A percentile compares a stretch with the other conserved stretches of the same genome.
These are phyloP conservation scores for Ephialtes manifestator DNA, from an alignment of 2,888 invertebrate species.

Conservation along the genomic window DNA sequence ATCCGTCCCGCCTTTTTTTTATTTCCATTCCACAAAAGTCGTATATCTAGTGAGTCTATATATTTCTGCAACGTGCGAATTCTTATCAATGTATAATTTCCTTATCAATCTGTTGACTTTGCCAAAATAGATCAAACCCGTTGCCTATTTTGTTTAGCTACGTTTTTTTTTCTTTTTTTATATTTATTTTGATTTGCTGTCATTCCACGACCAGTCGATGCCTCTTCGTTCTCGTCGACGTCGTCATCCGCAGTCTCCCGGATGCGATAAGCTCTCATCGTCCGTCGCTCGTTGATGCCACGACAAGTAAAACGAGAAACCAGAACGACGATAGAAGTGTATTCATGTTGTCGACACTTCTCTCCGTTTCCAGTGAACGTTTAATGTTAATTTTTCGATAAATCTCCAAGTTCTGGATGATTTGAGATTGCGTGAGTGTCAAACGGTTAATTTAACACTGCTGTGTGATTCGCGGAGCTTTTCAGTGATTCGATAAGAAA, in stretches of 20 bases:
- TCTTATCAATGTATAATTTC: background rate
- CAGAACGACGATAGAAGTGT: constrained; percentile 48
- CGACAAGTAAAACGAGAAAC: constrained; percentile 49
- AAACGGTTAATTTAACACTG: constrained; percentile 18
- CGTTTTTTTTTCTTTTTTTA: no score
- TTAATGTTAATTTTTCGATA: background rate
- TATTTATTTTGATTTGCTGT: background rate
- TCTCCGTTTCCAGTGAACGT: background rate
- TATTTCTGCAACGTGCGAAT: background rate
- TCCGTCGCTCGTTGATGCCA: constrained; percentile 47
- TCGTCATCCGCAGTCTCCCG: constrained; percentile 59
- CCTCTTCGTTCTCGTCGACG: constrained; percentile 44
- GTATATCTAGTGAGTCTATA: background rate
- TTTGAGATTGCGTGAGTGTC: constrained; percentile 8
- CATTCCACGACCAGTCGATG: constrained; percentile 25
- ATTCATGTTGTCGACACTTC: constrained; percentile 22
- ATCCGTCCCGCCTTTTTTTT: background rate
- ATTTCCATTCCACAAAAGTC: constrained; percentile 4
- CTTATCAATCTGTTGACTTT: background rate
- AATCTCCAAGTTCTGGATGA: background rate
- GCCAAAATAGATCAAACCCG: background rate
- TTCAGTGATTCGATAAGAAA: background rate
- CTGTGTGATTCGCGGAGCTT: background rate
- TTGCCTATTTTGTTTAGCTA: background rate
- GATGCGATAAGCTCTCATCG: constrained; percentile 63